Conservation (phyloP, 2,113 vertebrate genomes). For the Strix aluco region DNA sequence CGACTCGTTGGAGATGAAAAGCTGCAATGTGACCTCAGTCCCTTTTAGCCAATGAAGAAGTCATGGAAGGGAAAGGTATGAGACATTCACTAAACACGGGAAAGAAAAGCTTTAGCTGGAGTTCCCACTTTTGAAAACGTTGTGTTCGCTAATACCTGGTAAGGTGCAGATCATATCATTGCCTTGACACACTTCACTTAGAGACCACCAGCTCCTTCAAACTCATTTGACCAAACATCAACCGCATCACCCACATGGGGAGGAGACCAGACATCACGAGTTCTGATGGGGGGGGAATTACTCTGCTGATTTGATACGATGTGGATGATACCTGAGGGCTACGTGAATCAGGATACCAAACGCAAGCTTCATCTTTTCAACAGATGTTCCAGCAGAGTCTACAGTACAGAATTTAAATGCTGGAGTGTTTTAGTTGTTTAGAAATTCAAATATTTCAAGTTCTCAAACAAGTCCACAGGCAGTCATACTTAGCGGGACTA, state of each 20-base stretch:
- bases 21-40: not conserved
- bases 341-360: not conserved
- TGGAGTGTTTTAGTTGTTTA: not conserved
- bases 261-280: not conserved
- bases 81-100: too few relatives aligned
- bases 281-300: not conserved
- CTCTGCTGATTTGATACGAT: not conserved
- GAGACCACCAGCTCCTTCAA: not conserved
- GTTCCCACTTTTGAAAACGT: too few relatives aligned
- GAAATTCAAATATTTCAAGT: not conserved
- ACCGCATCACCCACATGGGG: not conserved
- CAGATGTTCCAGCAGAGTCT: not conserved
- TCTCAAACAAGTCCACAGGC: not conserved
- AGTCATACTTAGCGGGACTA: not conserved
- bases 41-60: not conserved
- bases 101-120: not conserved
- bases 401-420: not conserved
- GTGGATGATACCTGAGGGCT: not conserved
- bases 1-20: not conserved
- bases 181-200: not conserved
- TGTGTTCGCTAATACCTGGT: not conserved
- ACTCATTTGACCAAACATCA: not conserved
- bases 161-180: not conserved
- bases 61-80: not conserved
- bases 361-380: not conserved